Evolutionary conservation across 2,113 vertebrate genomes (phyloP).

Genomic region (Ariopsis seemanni): DNA sequence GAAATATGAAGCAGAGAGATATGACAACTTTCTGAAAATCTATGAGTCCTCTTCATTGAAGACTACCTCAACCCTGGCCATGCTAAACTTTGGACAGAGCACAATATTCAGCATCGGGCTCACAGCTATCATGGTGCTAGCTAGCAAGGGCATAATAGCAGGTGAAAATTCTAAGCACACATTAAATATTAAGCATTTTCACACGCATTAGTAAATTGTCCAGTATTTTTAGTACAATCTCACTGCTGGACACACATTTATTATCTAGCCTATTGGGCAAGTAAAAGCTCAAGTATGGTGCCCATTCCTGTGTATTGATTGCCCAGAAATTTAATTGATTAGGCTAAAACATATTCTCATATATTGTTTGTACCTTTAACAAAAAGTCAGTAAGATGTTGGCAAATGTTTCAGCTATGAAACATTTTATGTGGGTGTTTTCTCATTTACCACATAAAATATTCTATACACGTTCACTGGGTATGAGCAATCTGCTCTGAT

Average conservation of each 20-base stretch:
- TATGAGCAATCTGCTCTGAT: no score
- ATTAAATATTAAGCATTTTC: no score
- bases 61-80: slow-evolving; percentile 90
- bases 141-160: slow-evolving; percentile 91
- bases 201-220: background rate
- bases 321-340: background rate
- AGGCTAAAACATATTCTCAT: background rate
- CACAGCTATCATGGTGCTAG: slow-evolving; percentile 90
- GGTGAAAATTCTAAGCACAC: slow-evolving; percentile 71
- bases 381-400: background rate
- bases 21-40: slow-evolving; percentile 87
- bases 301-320: background rate
- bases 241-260: background rate
- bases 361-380: background rate
- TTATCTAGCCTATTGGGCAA: background rate
- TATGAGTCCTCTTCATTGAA: slow-evolving; percentile 93
- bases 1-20: slow-evolving; percentile 91
- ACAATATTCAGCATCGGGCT: slow-evolving; percentile 91
- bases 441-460: background rate
- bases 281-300: background rate
- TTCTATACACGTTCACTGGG: background rate
- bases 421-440: background rate
- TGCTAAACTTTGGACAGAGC: slow-evolving; percentile 96
- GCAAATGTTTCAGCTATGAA: background rate
- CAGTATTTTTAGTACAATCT: background rate